Evolutionary conservation across 2,113 vertebrate species (phyloP).

Genomic region (Labrus mixtus): DNA sequence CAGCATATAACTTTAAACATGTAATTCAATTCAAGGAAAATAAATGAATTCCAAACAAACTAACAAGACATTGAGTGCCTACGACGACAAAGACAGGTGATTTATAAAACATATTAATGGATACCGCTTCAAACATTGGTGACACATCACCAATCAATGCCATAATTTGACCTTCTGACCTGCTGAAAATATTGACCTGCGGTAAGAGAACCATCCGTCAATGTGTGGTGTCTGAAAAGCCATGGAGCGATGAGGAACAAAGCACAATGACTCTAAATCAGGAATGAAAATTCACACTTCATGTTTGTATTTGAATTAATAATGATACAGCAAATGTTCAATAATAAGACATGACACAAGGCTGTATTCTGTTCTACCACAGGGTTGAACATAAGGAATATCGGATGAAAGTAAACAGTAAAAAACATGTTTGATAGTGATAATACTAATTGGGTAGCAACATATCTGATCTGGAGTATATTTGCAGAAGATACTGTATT

Average conservation of each 20-base stretch:
- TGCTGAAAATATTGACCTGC: neutral
- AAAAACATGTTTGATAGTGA: too few species aligned
- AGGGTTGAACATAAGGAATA: too few species aligned
- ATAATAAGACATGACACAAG: neutral
- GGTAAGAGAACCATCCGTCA: neutral
- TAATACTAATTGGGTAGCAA: too few species aligned
- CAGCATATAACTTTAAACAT: too few species aligned
- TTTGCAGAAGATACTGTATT: too few species aligned
- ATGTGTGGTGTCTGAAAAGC: neutral
- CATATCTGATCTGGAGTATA: too few species aligned
- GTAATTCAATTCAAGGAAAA: too few species aligned
- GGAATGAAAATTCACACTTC: too few species aligned
- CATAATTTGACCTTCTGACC: slow-evolving; percentile 1
- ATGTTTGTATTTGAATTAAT: neutral
- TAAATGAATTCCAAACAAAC: too few species aligned
- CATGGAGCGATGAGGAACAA: neutral
- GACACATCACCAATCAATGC: neutral
- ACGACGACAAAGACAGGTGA: neutral
- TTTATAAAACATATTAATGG: neutral
- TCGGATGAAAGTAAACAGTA: too few species aligned
- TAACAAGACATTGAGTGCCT: neutral
- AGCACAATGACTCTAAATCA: neutral
- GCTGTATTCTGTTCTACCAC: neutral
- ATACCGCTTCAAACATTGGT: neutral
- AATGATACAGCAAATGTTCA: neutral